Conservation (phyloP, 1,140 invertebrate species). For the Dendrolimus punctatus region DNA sequence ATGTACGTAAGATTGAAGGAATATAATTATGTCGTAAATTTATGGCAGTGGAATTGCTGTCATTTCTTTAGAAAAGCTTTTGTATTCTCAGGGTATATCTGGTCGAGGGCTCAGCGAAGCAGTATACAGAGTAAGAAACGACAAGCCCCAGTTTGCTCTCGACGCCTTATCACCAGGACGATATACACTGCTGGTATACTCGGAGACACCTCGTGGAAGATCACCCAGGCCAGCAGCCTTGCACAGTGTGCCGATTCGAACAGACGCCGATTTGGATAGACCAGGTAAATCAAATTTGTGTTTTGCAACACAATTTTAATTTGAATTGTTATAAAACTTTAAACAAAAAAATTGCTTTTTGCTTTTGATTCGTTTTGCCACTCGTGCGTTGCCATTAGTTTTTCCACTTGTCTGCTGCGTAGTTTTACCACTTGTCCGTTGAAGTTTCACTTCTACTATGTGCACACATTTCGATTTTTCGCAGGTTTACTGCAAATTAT, state of each 20-base stretch:
- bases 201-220: slow-evolving; percentile 51
- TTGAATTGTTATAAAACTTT: too few relatives aligned
- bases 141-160: slow-evolving; percentile 51
- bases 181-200: slow-evolving; percentile 58
- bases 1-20: background rate
- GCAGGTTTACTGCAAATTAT: too few relatives aligned
- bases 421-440: too few relatives aligned
- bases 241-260: slow-evolving; percentile 46
- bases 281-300: slow-evolving; percentile 56
- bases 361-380: too few relatives aligned
- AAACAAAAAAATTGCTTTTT: too few relatives aligned
- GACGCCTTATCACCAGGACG: slow-evolving; percentile 49
- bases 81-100: slow-evolving; percentile 40
- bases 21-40: too few relatives aligned
- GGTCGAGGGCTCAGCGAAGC: slow-evolving; percentile 47
- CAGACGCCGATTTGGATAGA: slow-evolving; percentile 42
- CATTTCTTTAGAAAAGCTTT: background rate
- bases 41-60: background rate
- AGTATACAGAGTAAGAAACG: slow-evolving; percentile 50
- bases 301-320: too few relatives aligned
- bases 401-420: too few relatives aligned
- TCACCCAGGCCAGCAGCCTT: slow-evolving; percentile 52
- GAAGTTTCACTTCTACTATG: too few relatives aligned
- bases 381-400: too few relatives aligned
- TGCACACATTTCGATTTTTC: too few relatives aligned